Evolutionary conservation across 1,140 invertebrate genomes (phyloP), one percentile per base, ranked within the genome.

Genomic region (Cotesia chilonis): DNA sequence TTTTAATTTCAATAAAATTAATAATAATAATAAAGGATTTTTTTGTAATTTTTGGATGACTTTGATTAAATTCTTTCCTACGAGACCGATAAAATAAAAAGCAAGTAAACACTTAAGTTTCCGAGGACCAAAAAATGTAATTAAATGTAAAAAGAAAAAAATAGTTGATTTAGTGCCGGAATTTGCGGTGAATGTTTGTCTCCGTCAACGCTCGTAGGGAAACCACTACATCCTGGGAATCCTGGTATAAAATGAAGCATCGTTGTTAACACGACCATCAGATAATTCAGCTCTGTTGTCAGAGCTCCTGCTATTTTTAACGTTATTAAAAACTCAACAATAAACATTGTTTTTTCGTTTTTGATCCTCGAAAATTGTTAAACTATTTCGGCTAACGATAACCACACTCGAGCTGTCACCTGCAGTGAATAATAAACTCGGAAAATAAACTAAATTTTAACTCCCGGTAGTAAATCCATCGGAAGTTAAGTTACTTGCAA

Each of bases 201-300:
- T 76, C 60, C 54, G 65, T 70, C 67, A 47, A 47, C 28, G 65
- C 57, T 67, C 71, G 68, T 70, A 57, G 69, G 37, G 47, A 77
- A 75, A 75, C 71, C 71, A 61, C 71, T 67, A 60, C 57, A 73
- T 77, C 76, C 76, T 75, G 74, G 7, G 63, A 54, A 64, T 68
- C 51, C 51, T 28, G 57, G 64, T 76, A 76, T 76, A 76, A 76
- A 76, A 65, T 72, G 65, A 55, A 28, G 9, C 67, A 38, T 9
- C 71, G 35, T 61, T 38, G n/a, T 12, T 37, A 4, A 28, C 41
- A 38, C n/a, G 47, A 59, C 51, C 54, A 72, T 72, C 74, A 75
- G 54, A 72, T 14, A 59, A 20, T 68, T 70, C 10, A 47, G 41
- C 7, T 47, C 41, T 10, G 14, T 4, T 59, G 60, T 75, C 68